Conservation (phyloP, 2,113 vertebrate genomes). For the Cryptotis parvus region DNA sequence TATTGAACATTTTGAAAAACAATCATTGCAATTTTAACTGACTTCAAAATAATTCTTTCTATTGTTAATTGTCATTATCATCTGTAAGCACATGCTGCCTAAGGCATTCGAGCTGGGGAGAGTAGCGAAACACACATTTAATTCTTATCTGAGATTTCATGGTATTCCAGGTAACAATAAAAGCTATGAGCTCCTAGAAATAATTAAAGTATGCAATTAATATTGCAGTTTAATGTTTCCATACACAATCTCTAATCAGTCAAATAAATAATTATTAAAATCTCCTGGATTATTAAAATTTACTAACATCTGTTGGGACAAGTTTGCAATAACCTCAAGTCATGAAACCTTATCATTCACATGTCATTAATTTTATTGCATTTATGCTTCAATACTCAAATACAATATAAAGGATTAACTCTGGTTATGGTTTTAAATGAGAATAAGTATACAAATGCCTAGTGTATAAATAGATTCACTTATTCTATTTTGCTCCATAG, state of each 20-base stretch:
- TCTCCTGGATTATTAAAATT: slow-evolving; percentile 71
- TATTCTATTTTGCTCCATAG: neutral
- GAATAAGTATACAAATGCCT: slow-evolving; percentile 20
- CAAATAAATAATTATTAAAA: slow-evolving; percentile 74
- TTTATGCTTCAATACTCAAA: slow-evolving; percentile 67
- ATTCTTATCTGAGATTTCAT: slow-evolving; percentile 76
- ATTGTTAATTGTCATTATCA: slow-evolving; percentile 60
- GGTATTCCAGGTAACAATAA: slow-evolving; percentile 64
- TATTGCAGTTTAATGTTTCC: slow-evolving; percentile 56
- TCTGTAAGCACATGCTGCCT: slow-evolving; percentile 33
- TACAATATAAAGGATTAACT: slow-evolving; percentile 65
- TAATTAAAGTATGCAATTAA: slow-evolving; percentile 77
- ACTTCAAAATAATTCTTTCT: slow-evolving; percentile 57
- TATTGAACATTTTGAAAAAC: slow-evolving; percentile 35
- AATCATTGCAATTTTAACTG: neutral
- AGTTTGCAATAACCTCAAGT: slow-evolving; percentile 63
- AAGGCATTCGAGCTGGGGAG: slow-evolving; percentile 43
- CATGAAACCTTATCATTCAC: slow-evolving; percentile 51
- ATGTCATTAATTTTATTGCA: slow-evolving; percentile 66
- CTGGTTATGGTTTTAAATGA: slow-evolving; percentile 33
- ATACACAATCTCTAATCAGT: slow-evolving; percentile 51
- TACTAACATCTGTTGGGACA: slow-evolving; percentile 68
- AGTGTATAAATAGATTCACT: slow-evolving; percentile 41
- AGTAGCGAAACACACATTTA: slow-evolving; percentile 66
- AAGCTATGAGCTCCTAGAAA: slow-evolving; percentile 63